Percentiles rank a stretch among this genome's conserved stretches.
Conservation (phyloP, 2,797 vertebrate genomes). For the Enteromius anoplus region DNA sequence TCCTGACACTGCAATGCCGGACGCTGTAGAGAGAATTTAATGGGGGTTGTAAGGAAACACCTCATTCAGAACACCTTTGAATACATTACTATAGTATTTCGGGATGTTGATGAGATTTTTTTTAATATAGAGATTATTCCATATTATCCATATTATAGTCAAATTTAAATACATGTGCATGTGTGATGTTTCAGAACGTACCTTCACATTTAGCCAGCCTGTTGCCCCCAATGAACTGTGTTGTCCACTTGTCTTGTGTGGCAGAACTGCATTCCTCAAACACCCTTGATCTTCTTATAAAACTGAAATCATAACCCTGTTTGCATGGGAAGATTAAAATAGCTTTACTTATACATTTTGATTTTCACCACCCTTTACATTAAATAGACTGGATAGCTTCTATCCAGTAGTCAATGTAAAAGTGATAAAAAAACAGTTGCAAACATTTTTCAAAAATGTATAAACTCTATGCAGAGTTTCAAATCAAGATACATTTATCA, state of each 20-base stretch:
- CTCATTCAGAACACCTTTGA: neutral
- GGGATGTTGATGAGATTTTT: neutral
- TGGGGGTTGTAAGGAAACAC: neutral
- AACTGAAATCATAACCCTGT: constrained; percentile 79
- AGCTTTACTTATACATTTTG: neutral
- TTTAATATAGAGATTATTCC: neutral
- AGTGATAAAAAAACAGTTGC: neutral
- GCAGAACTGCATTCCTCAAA: constrained; percentile 73
- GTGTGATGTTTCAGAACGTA: constrained; percentile 59
- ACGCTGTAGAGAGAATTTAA: constrained; percentile 36
- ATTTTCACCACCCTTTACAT: neutral
- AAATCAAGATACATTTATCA: neutral
- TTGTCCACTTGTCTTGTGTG: constrained; percentile 71
- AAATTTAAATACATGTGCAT: neutral
- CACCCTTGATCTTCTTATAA: constrained; percentile 70
- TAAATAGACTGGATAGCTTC: neutral
- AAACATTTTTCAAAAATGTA: neutral
- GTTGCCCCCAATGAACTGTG: constrained; percentile 69
- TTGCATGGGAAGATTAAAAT: constrained; percentile 16
- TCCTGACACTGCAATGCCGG: constrained; percentile 59
- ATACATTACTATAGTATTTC: neutral
- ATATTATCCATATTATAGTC: neutral
- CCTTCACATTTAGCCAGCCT: constrained; percentile 75
- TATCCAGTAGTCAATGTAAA: neutral
- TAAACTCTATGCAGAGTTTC: neutral